Evolutionary conservation across 2,888 invertebrate species (phyloP).

Genomic region (Dynastes maya): DNA sequence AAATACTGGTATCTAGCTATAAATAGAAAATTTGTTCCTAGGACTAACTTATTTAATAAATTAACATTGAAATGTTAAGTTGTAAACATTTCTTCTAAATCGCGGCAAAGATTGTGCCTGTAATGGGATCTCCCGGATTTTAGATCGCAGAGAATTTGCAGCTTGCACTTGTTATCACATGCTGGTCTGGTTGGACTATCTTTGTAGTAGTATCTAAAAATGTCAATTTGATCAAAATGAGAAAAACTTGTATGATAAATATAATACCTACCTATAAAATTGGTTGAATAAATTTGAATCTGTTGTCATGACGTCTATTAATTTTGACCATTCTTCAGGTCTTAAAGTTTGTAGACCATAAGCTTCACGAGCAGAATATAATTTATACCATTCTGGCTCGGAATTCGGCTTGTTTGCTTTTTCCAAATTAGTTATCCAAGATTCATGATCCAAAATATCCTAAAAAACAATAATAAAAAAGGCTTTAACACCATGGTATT

Average conservation of each 20-base stretch:
- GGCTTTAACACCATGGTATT: background rate
- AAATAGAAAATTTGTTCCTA: constrained; percentile 9
- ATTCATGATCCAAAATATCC: constrained; percentile 95
- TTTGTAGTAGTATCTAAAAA: constrained; percentile 87
- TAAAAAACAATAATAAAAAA: constrained; percentile 66
- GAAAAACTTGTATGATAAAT: background rate
- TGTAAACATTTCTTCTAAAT: constrained; percentile 76
- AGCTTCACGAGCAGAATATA: constrained; percentile 87
- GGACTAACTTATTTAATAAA: background rate
- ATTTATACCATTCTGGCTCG: constrained; percentile 85
- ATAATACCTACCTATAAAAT: constrained; percentile 83
- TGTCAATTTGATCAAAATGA: background rate
- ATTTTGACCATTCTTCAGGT: constrained; percentile 91
- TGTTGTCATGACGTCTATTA: constrained; percentile 88
- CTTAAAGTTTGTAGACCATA: constrained; percentile 87
- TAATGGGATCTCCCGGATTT: constrained; percentile 90
- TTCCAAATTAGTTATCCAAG: constrained; percentile 94
- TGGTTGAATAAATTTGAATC: constrained; percentile 88
- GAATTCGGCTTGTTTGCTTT: constrained; percentile 86
- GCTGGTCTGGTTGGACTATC: constrained; percentile 85
- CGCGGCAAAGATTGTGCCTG: constrained; percentile 84
- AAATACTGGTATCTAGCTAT: constrained; percentile 24
- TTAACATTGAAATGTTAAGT: constrained; percentile 23
- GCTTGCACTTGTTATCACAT: constrained; percentile 85
- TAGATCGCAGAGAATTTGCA: constrained; percentile 88